Percentiles rank a stretch among this genome's conserved stretches.
Conservation (phyloP, 2,113 vertebrate genomes). For the Struthio camelus region DNA sequence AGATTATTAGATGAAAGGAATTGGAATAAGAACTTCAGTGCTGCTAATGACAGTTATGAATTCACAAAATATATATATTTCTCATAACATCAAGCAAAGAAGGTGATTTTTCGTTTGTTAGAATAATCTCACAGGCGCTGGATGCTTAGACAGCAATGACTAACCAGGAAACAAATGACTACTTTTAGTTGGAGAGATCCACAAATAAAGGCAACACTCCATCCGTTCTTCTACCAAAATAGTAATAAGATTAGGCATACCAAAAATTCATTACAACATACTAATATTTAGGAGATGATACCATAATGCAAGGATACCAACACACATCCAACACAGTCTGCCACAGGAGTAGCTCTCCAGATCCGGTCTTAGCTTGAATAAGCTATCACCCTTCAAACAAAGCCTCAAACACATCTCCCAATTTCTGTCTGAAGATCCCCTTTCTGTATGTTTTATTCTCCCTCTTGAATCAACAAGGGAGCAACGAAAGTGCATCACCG, state of each 20-base stretch:
- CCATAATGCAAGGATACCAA: neutral
- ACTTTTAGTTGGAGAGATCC: neutral
- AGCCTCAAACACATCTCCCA: neutral
- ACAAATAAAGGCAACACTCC: neutral
- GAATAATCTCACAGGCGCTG: neutral
- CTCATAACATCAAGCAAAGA: neutral
- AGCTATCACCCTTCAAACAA: fast-evolving
- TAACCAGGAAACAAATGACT: neutral
- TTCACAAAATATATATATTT: neutral
- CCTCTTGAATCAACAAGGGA: neutral
- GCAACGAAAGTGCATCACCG: neutral
- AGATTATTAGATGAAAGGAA: neutral
- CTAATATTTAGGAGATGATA: neutral
- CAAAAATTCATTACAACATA: neutral
- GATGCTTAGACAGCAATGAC: neutral
- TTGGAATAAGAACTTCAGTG: neutral
- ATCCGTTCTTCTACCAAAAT: neutral
- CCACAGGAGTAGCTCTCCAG: neutral
- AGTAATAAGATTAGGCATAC: neutral
- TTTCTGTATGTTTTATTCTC: neutral
- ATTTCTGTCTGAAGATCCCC: neutral
- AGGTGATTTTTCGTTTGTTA: neutral
- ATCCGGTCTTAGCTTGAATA: neutral
- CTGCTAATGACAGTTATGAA: neutral
- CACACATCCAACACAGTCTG: neutral